Conservation (phyloP, 1,140 invertebrate genomes). For the Calliopsis andreniformis region DNA sequence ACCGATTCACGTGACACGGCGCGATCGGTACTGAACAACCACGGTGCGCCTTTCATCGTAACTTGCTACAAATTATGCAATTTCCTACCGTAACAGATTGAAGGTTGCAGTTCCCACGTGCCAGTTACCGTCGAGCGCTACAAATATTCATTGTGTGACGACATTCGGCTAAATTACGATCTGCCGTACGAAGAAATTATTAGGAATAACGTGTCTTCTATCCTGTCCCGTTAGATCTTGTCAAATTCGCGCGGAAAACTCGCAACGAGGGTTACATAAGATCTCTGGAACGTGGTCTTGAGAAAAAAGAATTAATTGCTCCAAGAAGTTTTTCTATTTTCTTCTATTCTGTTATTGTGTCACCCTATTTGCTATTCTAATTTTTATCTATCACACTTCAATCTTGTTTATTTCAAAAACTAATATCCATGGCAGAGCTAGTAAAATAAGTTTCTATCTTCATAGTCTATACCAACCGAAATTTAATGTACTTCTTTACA, state of each 20-base stretch:
- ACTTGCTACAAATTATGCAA: constrained; percentile 67
- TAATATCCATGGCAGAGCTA: too few species aligned
- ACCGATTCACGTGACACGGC: constrained; percentile 46
- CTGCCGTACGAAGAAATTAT: constrained; percentile 52
- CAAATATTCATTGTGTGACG: constrained; percentile 65
- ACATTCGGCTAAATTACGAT: constrained; percentile 64
- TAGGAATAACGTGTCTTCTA: constrained; percentile 32
- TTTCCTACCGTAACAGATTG: constrained; percentile 68
- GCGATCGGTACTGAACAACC: neutral
- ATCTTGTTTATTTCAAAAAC: too few species aligned
- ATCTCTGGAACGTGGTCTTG: neutral
- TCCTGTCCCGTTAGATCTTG: constrained; percentile 10
- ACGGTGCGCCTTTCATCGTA: constrained; percentile 54
- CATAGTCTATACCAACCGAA: too few species aligned
- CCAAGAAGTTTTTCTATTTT: neutral
- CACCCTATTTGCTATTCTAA: too few species aligned
- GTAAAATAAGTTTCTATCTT: too few species aligned
- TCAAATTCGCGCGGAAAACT: constrained; percentile 53
- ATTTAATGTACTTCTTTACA: too few species aligned
- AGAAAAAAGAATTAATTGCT: neutral
- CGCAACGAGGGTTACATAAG: neutral
- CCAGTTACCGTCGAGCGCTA: constrained; percentile 58
- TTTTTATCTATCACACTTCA: too few species aligned
- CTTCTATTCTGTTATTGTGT: too few species aligned
- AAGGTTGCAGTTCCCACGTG: constrained; percentile 67